Base-by-base conservation (phyloP, 2,888 invertebrate species). In the Darwinula stevensoni region DNA sequence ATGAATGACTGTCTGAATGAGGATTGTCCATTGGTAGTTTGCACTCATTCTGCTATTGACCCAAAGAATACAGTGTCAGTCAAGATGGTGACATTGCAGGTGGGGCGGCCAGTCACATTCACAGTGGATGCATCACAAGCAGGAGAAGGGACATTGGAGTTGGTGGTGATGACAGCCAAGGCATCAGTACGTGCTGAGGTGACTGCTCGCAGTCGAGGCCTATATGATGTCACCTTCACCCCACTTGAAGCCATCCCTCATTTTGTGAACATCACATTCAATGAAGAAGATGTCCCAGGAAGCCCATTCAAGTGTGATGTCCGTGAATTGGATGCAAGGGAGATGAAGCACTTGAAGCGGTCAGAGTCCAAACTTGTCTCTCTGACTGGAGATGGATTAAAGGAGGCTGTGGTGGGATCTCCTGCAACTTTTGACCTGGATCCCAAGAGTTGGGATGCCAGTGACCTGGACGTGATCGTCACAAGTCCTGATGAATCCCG, bases 61-160 rank as follows among this genome's bases (percentile, higher is more conserved):
- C n/a, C n/a, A n/a, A n/a, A n/a, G n/a, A n/a, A n/a, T n/a, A n/a
- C n/a, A n/a, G n/a, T n/a, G n/a, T n/a, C n/a, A n/a, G n/a, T n/a
- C n/a, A 18, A 9, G 22, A n/a, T n/a, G n/a, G 6, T n/a, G 6
- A 6, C 17, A 33, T 39, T 41, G 45, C 67, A 70, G 49, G 61
- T 80, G 6, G 76, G 76, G 3, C 70, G 75, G 43, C 74, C 80
- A 1, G 72, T 80, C 1, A 82, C 80, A 1, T 82, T 82, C 48
- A 75, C 75, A 41, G 86, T 88, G 18, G 86, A 88, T 53, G 84
- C 86, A 2, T 78, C 80, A 0, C 75, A 80, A 44, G 86, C 88
- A 2, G 88, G 88, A 0, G 80, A 84, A 50, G 88, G 88, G 2
- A 82, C 80, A 0, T 54, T 84, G 3, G 84, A 84, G 45, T 57